Evolutionary conservation across 2,888 invertebrate species (phyloP), one percentile per base, ranked within the genome.

Genomic region (Epsilonema sp.): DNA sequence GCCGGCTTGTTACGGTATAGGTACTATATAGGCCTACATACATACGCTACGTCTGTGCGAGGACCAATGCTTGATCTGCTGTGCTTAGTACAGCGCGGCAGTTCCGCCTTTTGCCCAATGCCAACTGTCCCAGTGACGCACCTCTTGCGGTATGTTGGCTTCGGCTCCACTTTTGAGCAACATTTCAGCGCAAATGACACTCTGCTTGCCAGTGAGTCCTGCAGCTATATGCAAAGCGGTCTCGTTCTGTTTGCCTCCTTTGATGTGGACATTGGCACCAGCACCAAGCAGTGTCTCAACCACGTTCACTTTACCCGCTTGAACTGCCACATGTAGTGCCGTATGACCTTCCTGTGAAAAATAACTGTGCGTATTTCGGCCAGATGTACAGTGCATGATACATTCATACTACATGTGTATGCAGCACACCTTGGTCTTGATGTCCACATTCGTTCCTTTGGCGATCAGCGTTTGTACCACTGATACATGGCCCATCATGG

Each of bases 141-240:
- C 89, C 65, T 87, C 85, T 49, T 89, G 90, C 2, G 80, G 78
- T 51, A 90, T 77, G 70, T 97, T 94, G 1, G 92, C 86, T 50
- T 87, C 83, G 8, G 94, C 94, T 0, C 97, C 97, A 2, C 90
- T 90, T 68, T 97, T 97, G 36, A 97, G 72, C 52, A 97, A 71
- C 90, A 97, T 92, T 56, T 92, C 75, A 3, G 90, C 92, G 68
- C 94, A 94, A 59, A 80, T 77, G 62, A 85, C 82, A 2, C 84
- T 85, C 58, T 83, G 89, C 58, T 25, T 16, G n/a, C 26, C 26
- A 2, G 25, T n/a, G 49, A 87, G 84, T 53, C 89, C 74, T 0
- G 90, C 85, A n/a, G 90, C 90, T 51, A 97, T 87, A 64, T 97
- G 97, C 31, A 97, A 72, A 0, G 97, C 87, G 0, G 97, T 94